Evolutionary conservation across 2,113 vertebrate species (phyloP), one percentile per base, ranked within the genome.

Genomic region (Albula goreensis): DNA sequence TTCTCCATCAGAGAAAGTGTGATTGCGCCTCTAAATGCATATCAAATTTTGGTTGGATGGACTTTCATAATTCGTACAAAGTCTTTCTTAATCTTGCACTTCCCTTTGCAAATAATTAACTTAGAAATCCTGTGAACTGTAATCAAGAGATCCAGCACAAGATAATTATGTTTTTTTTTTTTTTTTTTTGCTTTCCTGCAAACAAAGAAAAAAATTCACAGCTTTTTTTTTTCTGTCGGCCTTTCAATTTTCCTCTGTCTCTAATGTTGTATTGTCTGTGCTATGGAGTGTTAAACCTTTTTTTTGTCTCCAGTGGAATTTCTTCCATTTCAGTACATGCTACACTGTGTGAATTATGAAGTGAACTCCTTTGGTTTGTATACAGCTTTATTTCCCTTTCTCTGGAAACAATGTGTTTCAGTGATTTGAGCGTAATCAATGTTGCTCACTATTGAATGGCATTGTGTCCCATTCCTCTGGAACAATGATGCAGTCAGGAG

Each of bases 91-190:
- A 92, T 94, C 93, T 92, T 85, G 80, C 88, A 92, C 91, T 90
- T 92, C 90, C 92, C 90, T 87, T 86, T 87, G 89, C 92, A 92
- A 95, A 94, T 93, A 91, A 95, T 95, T 95, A 94, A 93, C 92
- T 93, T 88, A 82, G 88, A 91, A 91, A 93, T 94, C 92, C 92
- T 91, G 93, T 93, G 92, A 93, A 93, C 91, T 90, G 91, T 93
- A 93, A 95, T 96, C 91, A 95, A 93, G 93, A 92, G 91, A 93
- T 90, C 92, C 93, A 93, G 91, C 91, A 91, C 90, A 90, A 92
- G 93, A 93, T 95, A 95, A 95, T 95, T 93, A 93, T 92, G 84
- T 91, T 85, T 15, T 93, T 92, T 90, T 19, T 74, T 91, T 85
- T 48, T 93, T 91, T 91, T 92, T 90, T 92, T 93, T 89, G 90